These are phyloP conservation scores for Dryocosmus kuriphilus DNA, from an alignment of 2,888 invertebrate genomes.

Conservation along the genomic window DNA sequence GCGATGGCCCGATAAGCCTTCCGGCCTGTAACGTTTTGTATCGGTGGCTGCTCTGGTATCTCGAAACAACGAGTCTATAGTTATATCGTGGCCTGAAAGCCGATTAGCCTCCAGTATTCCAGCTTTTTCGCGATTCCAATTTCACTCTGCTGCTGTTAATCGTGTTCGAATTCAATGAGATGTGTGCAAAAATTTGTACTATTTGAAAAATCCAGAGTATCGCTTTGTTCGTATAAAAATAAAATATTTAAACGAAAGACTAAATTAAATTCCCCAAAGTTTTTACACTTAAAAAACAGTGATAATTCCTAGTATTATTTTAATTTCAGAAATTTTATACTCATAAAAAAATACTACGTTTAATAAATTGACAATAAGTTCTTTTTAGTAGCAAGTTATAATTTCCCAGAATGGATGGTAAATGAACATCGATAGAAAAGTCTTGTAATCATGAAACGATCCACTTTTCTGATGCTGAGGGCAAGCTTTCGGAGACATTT, in stretches of 20 bases:
- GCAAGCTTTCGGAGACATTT: background rate
- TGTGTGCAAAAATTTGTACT: conserved; percentile 15
- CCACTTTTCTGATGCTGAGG: conserved; percentile 1
- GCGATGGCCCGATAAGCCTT: conserved; percentile 35
- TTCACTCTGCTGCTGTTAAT: conserved; percentile 23
- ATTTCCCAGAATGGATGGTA: background rate
- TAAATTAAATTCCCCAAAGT: too few relatives aligned
- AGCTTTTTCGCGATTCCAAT: conserved; percentile 32
- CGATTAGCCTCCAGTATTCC: conserved; percentile 36
- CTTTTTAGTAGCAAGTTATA: too few relatives aligned
- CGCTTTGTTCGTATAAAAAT: background rate
- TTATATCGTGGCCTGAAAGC: conserved; percentile 36
- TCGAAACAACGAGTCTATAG: conserved; percentile 38
- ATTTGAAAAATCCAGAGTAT: background rate
- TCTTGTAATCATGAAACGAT: conserved; percentile 29
- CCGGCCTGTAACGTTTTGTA: conserved; percentile 39
- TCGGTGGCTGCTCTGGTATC: conserved; percentile 28
- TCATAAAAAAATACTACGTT: too few relatives aligned
- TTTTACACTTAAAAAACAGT: too few relatives aligned
- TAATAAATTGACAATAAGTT: too few relatives aligned
- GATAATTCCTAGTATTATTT: background rate
- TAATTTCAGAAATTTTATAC: background rate
- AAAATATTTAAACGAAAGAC: background rate
- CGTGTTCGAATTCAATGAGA: conserved; percentile 35
- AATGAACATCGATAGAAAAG: too few relatives aligned